Percentiles rank a stretch among this genome's conserved stretches.
Conservation (phyloP, 2,113 vertebrate genomes). For the Monopterus albus region DNA sequence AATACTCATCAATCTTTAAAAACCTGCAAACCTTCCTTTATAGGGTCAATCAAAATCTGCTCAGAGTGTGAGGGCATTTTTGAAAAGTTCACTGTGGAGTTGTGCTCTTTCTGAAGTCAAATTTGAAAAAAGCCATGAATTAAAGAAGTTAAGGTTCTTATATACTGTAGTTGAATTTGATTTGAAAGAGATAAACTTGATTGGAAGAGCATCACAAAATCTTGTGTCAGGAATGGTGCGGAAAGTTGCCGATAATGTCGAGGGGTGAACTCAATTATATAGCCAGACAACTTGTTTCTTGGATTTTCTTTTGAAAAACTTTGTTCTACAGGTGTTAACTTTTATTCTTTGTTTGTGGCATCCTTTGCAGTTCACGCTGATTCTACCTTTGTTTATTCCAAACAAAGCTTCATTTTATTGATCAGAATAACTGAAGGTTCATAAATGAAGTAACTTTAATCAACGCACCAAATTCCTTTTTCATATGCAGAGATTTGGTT, state of each 20-base stretch:
- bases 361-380: neutral
- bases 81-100: too few relatives aligned
- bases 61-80: too few relatives aligned
- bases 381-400: neutral
- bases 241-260: too few relatives aligned
- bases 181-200: too few relatives aligned
- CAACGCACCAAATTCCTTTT: neutral
- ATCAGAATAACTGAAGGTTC: neutral
- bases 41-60: neutral
- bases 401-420: neutral
- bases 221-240: too few relatives aligned
- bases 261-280: too few relatives aligned
- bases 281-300: too few relatives aligned
- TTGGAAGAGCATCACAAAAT: too few relatives aligned
- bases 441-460: neutral
- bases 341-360: neutral
- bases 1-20: too few relatives aligned
- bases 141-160: neutral
- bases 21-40: too few relatives aligned
- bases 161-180: too few relatives aligned
- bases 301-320: neutral
- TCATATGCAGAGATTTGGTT: constrained; percentile 21
- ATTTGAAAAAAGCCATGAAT: neutral
- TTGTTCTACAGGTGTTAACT: neutral
- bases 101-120: neutral